These are phyloP conservation scores for Microctenopoma stevenorrisi DNA, from an alignment of 2,797 vertebrate genomes.

Conservation along the genomic window DNA sequence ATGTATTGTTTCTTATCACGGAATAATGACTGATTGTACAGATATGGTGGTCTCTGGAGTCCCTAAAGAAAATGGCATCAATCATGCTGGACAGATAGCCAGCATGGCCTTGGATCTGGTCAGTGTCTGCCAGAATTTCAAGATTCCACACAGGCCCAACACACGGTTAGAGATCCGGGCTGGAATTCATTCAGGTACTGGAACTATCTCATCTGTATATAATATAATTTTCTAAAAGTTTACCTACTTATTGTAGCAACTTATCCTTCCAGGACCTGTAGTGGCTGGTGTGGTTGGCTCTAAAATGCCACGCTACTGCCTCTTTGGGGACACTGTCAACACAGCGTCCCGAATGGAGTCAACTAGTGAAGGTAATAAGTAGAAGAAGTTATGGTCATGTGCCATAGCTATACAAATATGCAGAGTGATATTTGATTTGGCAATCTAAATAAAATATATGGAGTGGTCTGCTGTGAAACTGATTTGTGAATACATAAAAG, in stretches of 20 bases:
- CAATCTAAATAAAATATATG: no score
- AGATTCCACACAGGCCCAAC: constrained; percentile 86
- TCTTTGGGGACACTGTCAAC: constrained; percentile 88
- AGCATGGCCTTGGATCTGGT: constrained; percentile 86
- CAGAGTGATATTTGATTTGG: no score
- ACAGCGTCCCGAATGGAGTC: constrained; percentile 88
- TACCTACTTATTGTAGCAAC: neutral
- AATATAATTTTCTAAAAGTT: neutral
- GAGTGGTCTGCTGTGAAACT: no score
- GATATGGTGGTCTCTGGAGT: constrained; percentile 89
- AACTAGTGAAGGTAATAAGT: constrained; percentile 86
- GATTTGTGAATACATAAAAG: no score
- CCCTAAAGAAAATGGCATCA: constrained; percentile 85
- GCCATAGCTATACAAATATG: no score
- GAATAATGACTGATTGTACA: constrained; percentile 49
- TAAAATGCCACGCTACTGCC: constrained; percentile 88
- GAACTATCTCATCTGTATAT: neutral
- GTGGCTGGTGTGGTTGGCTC: constrained; percentile 87
- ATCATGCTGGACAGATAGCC: constrained; percentile 83
- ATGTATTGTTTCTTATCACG: constrained; percentile 9
- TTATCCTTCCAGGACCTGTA: constrained; percentile 77
- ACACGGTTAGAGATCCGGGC: constrained; percentile 83
- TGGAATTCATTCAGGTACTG: constrained; percentile 84
- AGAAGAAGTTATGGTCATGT: neutral
- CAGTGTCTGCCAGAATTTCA: constrained; percentile 80